Evolutionary conservation across 2,113 vertebrate species (phyloP), one percentile per base, ranked within the genome.

Genomic region (Chelonoidis abingdonii): DNA sequence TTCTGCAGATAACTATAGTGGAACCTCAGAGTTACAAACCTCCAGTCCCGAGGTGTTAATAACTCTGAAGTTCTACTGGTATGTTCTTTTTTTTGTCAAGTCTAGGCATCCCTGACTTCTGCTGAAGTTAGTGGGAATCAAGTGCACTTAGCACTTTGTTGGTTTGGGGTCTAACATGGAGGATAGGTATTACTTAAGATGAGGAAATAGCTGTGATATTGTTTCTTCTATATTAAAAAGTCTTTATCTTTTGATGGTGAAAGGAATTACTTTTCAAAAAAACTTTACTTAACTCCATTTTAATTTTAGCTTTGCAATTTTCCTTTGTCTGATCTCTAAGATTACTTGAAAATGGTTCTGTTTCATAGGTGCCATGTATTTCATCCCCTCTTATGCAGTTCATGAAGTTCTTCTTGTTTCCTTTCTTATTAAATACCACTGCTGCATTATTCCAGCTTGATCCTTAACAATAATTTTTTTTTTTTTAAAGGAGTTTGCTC

Each of bases 401-500:
- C 17, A 69, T n/a, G 65, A n/a, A n/a, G 65, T 69, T 69, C 35
- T 69, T 69, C 16, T 19, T 69, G 35, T n/a, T 69, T 65, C 62
- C 16, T 65, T 31, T 69, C 35, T 69, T 69, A 38, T 22, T 93
- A 72, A 72, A 80, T 31, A 21, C 17, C 5, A 4, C 22, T 49
- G 3, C 3, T 49, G 10, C 41, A 6, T 53, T 93, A 52, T 62
- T 84, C 14, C 17, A 53, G 1, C 2, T 7, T 87, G 27, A 8
- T 1, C 86, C 91, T 91, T 86, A 85, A 41, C 13, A 38, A 29
- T 88, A 83, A 6, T 16, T 27, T 54, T 69, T 19, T 24, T 53
- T 10, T 38, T 0, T 84, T 47, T 49, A 76, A 90, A 99, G 98
- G 95, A 98, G 95, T 17, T 99, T 99, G 89, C 98, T 99, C 81